A percentile compares a stretch with the other conserved stretches of the same genome.
These are phyloP conservation scores for Hyposmocoma kahamanoa DNA, from an alignment of 1,140 invertebrate species.

Conservation along the genomic window DNA sequence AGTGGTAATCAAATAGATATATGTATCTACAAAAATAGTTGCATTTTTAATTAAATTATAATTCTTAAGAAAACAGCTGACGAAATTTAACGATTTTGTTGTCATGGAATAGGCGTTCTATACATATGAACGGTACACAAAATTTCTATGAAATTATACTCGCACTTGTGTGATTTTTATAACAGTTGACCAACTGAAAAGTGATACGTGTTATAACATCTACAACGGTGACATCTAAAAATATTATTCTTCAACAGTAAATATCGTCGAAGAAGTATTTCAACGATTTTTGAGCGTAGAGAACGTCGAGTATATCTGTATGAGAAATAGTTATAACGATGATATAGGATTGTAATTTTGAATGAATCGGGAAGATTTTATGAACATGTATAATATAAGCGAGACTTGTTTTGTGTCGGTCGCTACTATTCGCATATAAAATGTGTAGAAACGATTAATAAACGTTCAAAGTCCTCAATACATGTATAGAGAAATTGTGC, in stretches of 20 bases:
- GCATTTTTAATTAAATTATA: slow-evolving; percentile 64
- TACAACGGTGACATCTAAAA: slow-evolving; percentile 66
- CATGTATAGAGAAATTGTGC: slow-evolving; percentile 37
- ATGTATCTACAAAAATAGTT: slow-evolving; percentile 73
- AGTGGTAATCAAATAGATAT: slow-evolving; percentile 68
- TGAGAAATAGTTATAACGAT: slow-evolving; percentile 23
- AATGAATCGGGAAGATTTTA: slow-evolving; percentile 32
- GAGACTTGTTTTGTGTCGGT: slow-evolving; percentile 20
- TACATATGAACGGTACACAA: slow-evolving; percentile 22
- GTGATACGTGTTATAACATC: slow-evolving; percentile 38
- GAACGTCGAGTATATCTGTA: not conserved
- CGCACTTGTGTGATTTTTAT: slow-evolving; percentile 36
- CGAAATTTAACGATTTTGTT: slow-evolving; percentile 35
- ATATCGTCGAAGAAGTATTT: slow-evolving; percentile 30
- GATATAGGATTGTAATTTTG: slow-evolving; percentile 27
- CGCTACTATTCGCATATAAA: slow-evolving; percentile 26
- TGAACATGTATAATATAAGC: slow-evolving; percentile 23
- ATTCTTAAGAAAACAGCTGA: slow-evolving; percentile 45
- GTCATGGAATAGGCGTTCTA: slow-evolving; percentile 10
- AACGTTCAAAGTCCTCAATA: slow-evolving; percentile 20
- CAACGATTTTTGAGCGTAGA: slow-evolving; percentile 28
- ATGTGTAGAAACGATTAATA: slow-evolving; percentile 32
- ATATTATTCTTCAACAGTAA: slow-evolving; percentile 59
- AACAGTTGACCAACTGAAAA: slow-evolving; percentile 47
- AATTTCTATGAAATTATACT: slow-evolving; percentile 42